Evolutionary conservation across 92 coral and sea anemone genomes (phyloP).

Genomic region (Parazoanthus atlanticus): DNA sequence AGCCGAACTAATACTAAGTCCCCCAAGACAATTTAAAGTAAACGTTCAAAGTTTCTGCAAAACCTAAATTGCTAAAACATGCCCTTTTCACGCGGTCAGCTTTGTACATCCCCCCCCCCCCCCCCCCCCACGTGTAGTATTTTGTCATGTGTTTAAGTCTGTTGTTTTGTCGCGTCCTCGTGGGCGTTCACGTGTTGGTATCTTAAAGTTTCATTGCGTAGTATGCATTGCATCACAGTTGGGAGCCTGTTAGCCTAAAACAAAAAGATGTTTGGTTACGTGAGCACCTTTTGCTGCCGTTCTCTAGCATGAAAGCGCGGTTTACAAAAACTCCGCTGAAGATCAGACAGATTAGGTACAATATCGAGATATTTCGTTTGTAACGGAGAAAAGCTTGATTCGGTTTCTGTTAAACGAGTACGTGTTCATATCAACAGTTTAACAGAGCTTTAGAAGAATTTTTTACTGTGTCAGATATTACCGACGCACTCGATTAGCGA

Average conservation of each 20-base stretch:
- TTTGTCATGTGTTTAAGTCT: too few relatives aligned
- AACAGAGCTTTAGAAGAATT: not conserved
- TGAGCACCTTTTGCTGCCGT: not conserved
- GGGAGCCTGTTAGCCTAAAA: not conserved
- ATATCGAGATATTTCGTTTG: not conserved
- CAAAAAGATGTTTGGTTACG: not conserved
- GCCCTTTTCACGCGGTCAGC: too few relatives aligned
- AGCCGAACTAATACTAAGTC: too few relatives aligned
- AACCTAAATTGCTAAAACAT: too few relatives aligned
- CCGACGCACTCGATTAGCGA: not conserved
- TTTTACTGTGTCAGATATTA: not conserved
- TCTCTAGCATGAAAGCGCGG: not conserved
- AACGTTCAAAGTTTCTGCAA: too few relatives aligned
- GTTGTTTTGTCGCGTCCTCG: too few relatives aligned
- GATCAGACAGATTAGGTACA: not conserved
- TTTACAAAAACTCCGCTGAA: not conserved
- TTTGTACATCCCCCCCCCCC: too few relatives aligned
- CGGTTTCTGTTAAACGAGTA: not conserved
- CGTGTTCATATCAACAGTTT: not conserved
- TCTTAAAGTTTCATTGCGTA: not conserved
- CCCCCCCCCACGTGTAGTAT: too few relatives aligned
- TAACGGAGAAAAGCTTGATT: not conserved
- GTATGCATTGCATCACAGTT: constrained; percentile 4
- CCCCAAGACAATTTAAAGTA: too few relatives aligned
- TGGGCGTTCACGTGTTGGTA: too few relatives aligned